These are phyloP conservation scores for Psittacara wagleri DNA, from an alignment of 2,113 vertebrate genomes.

Conservation along the genomic window DNA sequence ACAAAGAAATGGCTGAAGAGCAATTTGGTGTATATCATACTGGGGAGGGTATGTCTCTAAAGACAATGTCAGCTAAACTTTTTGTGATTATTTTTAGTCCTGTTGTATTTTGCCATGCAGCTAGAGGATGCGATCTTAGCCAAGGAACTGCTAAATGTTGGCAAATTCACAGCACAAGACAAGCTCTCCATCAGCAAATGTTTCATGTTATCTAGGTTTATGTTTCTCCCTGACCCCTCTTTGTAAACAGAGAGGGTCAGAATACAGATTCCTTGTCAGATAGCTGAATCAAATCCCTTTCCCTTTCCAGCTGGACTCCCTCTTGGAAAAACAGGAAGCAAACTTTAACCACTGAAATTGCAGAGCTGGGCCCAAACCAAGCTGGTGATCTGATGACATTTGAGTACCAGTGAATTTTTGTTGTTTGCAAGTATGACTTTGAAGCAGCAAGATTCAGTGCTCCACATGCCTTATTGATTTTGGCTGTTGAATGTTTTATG, in stretches of 20 bases:
- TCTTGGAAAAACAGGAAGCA: constrained; percentile 16
- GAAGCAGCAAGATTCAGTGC: constrained; percentile 55
- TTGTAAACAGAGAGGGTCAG: constrained; percentile 35
- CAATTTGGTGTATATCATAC: background rate
- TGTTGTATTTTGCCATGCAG: background rate
- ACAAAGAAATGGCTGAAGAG: background rate
- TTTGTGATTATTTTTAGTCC: background rate
- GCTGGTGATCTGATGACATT: constrained; percentile 35
- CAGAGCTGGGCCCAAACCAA: background rate
- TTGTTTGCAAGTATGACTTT: constrained; percentile 57
- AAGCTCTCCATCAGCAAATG: constrained; percentile 11
- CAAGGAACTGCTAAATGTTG: background rate
- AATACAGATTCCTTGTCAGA: constrained; percentile 51
- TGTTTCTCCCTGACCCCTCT: constrained; percentile 15
- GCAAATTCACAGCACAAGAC: background rate
- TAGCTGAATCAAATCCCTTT: background rate
- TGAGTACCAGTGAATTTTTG: constrained; percentile 33
- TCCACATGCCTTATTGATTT: constrained; percentile 71
- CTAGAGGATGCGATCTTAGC: background rate
- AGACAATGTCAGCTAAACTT: background rate
- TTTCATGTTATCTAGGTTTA: constrained; percentile 24
- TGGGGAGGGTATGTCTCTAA: background rate
- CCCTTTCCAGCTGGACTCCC: constrained; percentile 1
- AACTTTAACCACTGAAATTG: constrained; percentile 37
- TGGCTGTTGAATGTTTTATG: constrained; percentile 75